Evolutionary conservation across 2,888 invertebrate genomes (phyloP).

Genomic region (Heteromurus nitidus): DNA sequence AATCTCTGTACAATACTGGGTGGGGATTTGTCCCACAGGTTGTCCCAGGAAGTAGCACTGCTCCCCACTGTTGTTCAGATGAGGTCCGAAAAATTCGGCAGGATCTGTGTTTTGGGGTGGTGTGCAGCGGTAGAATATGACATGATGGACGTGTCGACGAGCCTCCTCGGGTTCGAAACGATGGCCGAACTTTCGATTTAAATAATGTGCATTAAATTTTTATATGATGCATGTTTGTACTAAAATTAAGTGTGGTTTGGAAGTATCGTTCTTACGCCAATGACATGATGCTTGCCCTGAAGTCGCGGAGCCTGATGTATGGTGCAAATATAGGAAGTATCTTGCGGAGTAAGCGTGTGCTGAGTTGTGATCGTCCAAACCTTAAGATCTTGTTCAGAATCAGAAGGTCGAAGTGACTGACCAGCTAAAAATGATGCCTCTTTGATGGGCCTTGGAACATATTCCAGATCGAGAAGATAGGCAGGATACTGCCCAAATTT

Average conservation of each 20-base stretch:
- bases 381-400: not conserved
- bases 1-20: constrained; percentile 16
- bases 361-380: constrained; percentile 17
- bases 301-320: constrained; percentile 29
- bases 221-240: not conserved
- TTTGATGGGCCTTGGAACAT: not conserved
- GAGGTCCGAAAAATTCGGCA: not conserved
- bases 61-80: not conserved
- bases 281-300: constrained; percentile 23
- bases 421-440: not conserved
- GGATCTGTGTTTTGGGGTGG: not conserved
- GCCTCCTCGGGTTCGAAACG: constrained; percentile 6
- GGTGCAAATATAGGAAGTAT: constrained; percentile 17
- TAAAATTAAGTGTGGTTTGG: no score
- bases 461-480: constrained; percentile 15
- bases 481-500: not conserved
- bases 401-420: not conserved
- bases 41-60: not conserved
- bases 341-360: not conserved
- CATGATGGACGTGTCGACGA: constrained; percentile 29
- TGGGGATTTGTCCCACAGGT: constrained; percentile 3
- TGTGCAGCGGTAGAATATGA: constrained; percentile 23
- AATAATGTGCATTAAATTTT: not conserved
- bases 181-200: not conserved
- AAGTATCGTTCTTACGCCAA: constrained; percentile 41